A percentile compares a stretch with the other conserved stretches of the same genome.
phyloP scores from a whole-genome alignment of 2,113 vertebrate species.

The Nanorana parkeri region DNA sequence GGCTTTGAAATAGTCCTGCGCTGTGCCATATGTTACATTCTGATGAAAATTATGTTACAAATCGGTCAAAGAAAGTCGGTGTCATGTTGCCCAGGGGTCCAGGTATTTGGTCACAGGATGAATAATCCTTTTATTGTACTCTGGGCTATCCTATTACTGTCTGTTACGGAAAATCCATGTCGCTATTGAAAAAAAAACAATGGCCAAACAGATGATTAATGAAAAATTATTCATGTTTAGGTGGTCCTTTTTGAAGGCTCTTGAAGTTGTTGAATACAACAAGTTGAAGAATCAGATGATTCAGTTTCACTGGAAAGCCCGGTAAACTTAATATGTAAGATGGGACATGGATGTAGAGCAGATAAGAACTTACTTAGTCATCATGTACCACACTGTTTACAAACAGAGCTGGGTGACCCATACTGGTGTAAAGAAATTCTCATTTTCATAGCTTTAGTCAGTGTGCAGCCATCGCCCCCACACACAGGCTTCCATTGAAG shows the following conservation, averaged over 20 bases:
- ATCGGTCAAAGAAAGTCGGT: constrained; percentile 1
- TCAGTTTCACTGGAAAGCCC: constrained; percentile 14
- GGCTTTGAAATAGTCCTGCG: background rate
- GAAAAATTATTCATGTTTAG: constrained; percentile 8
- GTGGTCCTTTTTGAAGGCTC: constrained; percentile 5
- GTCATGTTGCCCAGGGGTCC: constrained; percentile 16
- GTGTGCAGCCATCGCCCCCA: no score
- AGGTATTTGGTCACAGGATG: constrained; percentile 11
- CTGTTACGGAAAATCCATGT: constrained; percentile 35
- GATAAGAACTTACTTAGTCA: background rate
- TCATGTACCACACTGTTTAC: background rate
- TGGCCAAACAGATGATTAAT: constrained; percentile 14
- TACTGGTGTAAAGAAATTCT: background rate
- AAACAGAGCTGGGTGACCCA: background rate
- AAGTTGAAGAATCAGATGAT: background rate
- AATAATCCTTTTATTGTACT: constrained; percentile 29
- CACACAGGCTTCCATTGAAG: no score
- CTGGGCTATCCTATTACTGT: constrained; percentile 7
- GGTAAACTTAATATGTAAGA: background rate
- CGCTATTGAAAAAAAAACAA: constrained; percentile 11
- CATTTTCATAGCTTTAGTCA: background rate
- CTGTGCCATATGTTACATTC: constrained; percentile 33
- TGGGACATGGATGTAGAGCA: background rate
- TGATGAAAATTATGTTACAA: constrained; percentile 9
- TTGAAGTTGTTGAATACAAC: background rate